phyloP scores from a whole-genome alignment of 2,888 invertebrate genomes.

The Nephrotoma guestfalica region DNA sequence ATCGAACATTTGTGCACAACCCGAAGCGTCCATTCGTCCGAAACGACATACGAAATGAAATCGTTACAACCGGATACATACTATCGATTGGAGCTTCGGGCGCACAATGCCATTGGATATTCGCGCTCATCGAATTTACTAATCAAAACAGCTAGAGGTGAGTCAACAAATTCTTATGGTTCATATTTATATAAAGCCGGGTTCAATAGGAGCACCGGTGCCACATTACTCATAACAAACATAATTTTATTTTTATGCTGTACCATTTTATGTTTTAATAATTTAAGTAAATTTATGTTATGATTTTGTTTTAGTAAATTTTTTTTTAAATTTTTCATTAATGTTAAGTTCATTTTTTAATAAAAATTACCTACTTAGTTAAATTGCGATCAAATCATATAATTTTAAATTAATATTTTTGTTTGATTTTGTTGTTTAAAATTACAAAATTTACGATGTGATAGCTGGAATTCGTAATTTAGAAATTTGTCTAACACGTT shows the following conservation, averaged over 20 bases:
- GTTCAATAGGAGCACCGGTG: not conserved
- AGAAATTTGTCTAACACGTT: not conserved
- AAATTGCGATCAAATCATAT: not conserved
- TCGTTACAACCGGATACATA: conserved; percentile 60
- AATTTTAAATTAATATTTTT: not conserved
- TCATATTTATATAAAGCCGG: conserved; percentile 33
- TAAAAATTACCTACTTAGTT: not conserved
- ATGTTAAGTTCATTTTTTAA: not conserved
- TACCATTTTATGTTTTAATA: not conserved
- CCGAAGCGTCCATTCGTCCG: conserved; percentile 44
- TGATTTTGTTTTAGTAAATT: not conserved
- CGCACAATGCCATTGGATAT: conserved; percentile 73
- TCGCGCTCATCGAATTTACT: conserved; percentile 63
- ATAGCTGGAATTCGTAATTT: not conserved
- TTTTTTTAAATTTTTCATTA: not conserved
- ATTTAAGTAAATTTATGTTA: not conserved
- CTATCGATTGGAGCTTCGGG: conserved; percentile 71
- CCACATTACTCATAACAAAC: not conserved
- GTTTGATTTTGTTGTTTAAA: not conserved
- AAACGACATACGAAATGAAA: conserved; percentile 52
- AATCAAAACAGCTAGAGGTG: conserved; percentile 79
- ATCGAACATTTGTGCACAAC: conserved; percentile 39
- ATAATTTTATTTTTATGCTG: not conserved
- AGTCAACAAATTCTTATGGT: conserved; percentile 39
- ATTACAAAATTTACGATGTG: not conserved